phyloP scores from a whole-genome alignment of 2,888 invertebrate genomes.

The Disparrhopalites patrizii region DNA sequence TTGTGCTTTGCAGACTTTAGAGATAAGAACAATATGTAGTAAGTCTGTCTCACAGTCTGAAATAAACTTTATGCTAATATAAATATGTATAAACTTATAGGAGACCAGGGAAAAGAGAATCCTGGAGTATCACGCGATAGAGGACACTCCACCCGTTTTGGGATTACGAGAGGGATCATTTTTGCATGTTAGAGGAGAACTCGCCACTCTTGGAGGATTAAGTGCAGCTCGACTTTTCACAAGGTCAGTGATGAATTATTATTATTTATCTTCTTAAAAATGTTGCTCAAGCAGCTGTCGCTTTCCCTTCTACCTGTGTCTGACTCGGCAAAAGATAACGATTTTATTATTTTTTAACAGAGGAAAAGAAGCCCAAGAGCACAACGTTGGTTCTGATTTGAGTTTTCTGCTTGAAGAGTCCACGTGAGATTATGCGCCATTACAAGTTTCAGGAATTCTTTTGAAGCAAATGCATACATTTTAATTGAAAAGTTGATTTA shows the following conservation, averaged over 20 bases:
- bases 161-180: slow-evolving; percentile 70
- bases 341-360: slow-evolving; percentile 57
- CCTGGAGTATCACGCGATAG: slow-evolving; percentile 62
- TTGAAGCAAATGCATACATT: too few species aligned
- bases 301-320: too few species aligned
- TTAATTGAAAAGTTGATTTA: too few species aligned
- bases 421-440: too few species aligned
- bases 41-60: not conserved
- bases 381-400: slow-evolving; percentile 59
- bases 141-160: slow-evolving; percentile 59
- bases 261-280: slow-evolving; percentile 41
- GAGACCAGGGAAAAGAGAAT: slow-evolving; percentile 74
- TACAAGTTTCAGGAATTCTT: too few species aligned
- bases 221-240: slow-evolving; percentile 63
- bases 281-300: not conserved
- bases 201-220: slow-evolving; percentile 61
- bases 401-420: slow-evolving; percentile 58
- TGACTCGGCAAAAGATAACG: too few species aligned
- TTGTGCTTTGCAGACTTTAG: too few species aligned
- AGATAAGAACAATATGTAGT: not conserved
- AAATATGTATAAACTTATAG: slow-evolving; percentile 42
- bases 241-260: too few species aligned
- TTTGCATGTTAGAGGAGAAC: slow-evolving; percentile 60
- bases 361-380: slow-evolving; percentile 56
- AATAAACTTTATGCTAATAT: not conserved